Base-by-base conservation (phyloP, 2,888 invertebrate genomes). In the Cantharis flavilabris region DNA sequence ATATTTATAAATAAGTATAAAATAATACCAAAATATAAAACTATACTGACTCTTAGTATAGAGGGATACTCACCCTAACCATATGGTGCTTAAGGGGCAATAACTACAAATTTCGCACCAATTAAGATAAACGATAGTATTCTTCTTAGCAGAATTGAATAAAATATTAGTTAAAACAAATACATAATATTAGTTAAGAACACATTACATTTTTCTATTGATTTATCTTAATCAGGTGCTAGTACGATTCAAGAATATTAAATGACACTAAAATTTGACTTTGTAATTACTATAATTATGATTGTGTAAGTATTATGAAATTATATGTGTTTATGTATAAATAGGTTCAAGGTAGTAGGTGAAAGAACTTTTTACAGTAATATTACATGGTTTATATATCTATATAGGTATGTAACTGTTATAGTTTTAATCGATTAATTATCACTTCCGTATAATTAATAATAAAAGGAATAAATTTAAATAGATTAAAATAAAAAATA, bases 331-430 rank as follows among this genome's bases (percentile, higher is more conserved):
- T 16, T n/a, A 67, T 67, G 26, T 67, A 20, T 26, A 67, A 67
- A 67, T 67, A 67, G 65, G 65, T 67, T 67, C 65, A 67, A 67
- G 65, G 65, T 67, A 23, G 26, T 20, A 67, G 23, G 65, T 67
- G 65, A 67, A 67, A 67, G 65, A 67, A 67, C 65, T 67, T 67
- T 67, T 67, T 67, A 49, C 49, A 49, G 49, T 49, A 49, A 49
- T 49, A 7, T 49, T 49, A 49, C 49, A 49, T n/a, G 49, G 49
- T 49, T 49, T 49, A 2, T 49, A 49, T n/a, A 49, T 49, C 5
- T 33, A 13, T n/a, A 49, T 49, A 49, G n/a, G 9, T 49, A 49
- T 49, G n/a, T 49, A 49, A 49, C 49, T 49, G 49, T 49, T 49
- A 49, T 49, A 49, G 49, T 49, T 49, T 49, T 49, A 49, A 49